These are phyloP conservation scores for Nibea albiflora DNA, from an alignment of 2,113 vertebrate species.

Conservation along the genomic window DNA sequence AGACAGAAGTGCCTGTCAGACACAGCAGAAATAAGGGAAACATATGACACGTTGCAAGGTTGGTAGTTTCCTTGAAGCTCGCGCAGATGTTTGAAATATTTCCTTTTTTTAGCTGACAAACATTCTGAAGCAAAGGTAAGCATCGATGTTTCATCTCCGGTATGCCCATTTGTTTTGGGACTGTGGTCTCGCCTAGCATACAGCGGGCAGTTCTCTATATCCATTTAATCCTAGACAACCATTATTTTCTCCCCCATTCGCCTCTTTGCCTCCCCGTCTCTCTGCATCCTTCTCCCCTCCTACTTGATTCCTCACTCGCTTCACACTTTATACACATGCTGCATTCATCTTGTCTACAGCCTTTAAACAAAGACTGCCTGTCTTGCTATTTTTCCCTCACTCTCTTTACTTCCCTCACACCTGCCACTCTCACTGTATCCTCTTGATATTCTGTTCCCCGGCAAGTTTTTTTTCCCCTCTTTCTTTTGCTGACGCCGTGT, in stretches of 20 bases:
- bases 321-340: slow-evolving; percentile 56
- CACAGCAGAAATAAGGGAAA: slow-evolving; percentile 26
- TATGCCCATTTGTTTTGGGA: slow-evolving; percentile 62
- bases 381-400: slow-evolving; percentile 45
- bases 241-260: slow-evolving; percentile 51
- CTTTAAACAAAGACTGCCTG: slow-evolving; percentile 56
- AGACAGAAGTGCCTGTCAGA: slow-evolving; percentile 47
- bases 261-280: slow-evolving; percentile 18
- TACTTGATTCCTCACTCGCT: slow-evolving; percentile 40
- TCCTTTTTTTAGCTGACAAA: slow-evolving; percentile 47
- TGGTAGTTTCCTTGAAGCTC: slow-evolving; percentile 13
- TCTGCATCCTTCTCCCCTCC: slow-evolving; percentile 5
- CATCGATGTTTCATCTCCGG: slow-evolving; percentile 28
- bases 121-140: slow-evolving; percentile 51
- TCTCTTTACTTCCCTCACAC: slow-evolving; percentile 38
- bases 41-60: slow-evolving; percentile 23
- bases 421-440: slow-evolving; percentile 60
- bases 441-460: slow-evolving; percentile 67
- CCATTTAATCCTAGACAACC: slow-evolving; percentile 72
- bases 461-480: slow-evolving; percentile 13
- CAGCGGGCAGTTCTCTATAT: slow-evolving; percentile 58
- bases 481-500: slow-evolving; percentile 50
- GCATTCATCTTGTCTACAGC: slow-evolving; percentile 69
- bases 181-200: slow-evolving; percentile 54
- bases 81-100: slow-evolving; percentile 33